A percentile compares a stretch with the other conserved stretches of the same genome.
phyloP scores from a whole-genome alignment of 2,797 vertebrate species.

The Adrianichthys oophorus region DNA sequence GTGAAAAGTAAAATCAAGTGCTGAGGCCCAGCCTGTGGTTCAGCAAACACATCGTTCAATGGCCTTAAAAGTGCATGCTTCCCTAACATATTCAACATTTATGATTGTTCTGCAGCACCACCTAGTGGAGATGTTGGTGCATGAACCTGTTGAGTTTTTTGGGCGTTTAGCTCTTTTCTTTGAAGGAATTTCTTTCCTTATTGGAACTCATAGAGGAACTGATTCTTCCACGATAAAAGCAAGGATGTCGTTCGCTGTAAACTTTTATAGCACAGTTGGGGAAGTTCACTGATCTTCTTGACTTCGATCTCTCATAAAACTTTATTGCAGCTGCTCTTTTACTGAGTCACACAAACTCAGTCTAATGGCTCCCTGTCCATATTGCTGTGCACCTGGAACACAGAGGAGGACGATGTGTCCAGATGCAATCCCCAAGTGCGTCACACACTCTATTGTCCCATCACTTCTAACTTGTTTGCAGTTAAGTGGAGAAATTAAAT shows the following conservation, averaged over 20 bases:
- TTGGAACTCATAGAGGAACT: conserved; percentile 37
- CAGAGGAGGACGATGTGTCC: conserved; percentile 29
- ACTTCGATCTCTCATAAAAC: conserved; percentile 8
- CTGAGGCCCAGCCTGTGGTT: not conserved
- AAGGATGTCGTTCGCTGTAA: conserved; percentile 22
- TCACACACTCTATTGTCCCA: conserved; percentile 40
- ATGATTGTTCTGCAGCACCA: conserved; percentile 33
- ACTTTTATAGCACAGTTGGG: conserved; percentile 25
- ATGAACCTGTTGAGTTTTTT: not conserved
- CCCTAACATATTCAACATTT: not conserved
- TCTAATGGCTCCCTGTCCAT: not conserved
- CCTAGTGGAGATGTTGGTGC: conserved; percentile 45
- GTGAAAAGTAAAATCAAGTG: not conserved
- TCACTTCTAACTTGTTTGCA: conserved; percentile 60
- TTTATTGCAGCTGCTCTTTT: not conserved
- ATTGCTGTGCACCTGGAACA: conserved; percentile 25
- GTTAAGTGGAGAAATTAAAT: conserved; percentile 64
- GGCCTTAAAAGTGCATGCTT: no score
- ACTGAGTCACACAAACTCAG: not conserved
- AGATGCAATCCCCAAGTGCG: conserved; percentile 53
- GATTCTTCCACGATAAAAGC: conserved; percentile 25
- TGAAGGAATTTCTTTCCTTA: conserved; percentile 31
- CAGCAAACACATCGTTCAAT: conserved; percentile 8
- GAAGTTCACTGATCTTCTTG: conserved; percentile 4
- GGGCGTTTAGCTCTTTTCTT: conserved; percentile 1